A percentile compares a stretch with the other conserved stretches of the same genome.
These are phyloP conservation scores for Suncus etruscus DNA, from an alignment of 2,113 vertebrate species.

Conservation along the genomic window DNA sequence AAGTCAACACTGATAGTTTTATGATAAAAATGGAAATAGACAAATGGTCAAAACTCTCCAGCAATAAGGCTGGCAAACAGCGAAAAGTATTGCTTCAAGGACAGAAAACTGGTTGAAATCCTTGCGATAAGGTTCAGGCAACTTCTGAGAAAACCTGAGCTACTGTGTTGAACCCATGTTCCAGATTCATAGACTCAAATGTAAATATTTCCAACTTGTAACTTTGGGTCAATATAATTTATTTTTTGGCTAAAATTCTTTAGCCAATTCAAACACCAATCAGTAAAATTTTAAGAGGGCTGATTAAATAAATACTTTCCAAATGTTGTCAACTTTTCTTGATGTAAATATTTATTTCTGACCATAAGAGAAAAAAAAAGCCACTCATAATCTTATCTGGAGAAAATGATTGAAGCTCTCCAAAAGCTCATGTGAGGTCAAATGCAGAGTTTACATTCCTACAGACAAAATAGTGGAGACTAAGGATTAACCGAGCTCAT, in stretches of 20 bases:
- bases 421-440: constrained; percentile 71
- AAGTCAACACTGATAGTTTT: not conserved
- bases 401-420: constrained; percentile 54
- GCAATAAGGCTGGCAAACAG: not conserved
- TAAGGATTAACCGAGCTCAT: constrained; percentile 41
- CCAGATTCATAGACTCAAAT: not conserved
- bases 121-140: not conserved
- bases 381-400: constrained; percentile 63
- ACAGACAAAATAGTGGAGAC: constrained; percentile 63
- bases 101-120: not conserved
- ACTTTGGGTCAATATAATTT: constrained; percentile 8
- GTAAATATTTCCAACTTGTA: constrained; percentile 33
- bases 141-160: not conserved
- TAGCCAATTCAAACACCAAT: constrained; percentile 70
- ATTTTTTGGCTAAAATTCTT: constrained; percentile 67
- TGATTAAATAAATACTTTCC: constrained; percentile 76
- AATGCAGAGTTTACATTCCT: constrained; percentile 70
- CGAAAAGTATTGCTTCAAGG: not conserved
- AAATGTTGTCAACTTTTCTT: constrained; percentile 72
- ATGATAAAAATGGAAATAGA: not conserved
- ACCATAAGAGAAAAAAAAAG: constrained; percentile 69
- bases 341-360: constrained; percentile 81
- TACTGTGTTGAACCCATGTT: not conserved
- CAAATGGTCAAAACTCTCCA: not conserved
- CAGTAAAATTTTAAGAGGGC: constrained; percentile 62